Evolutionary conservation across 2,113 vertebrate genomes (phyloP), one percentile per base, ranked within the genome.

Genomic region (Marmota monax): DNA sequence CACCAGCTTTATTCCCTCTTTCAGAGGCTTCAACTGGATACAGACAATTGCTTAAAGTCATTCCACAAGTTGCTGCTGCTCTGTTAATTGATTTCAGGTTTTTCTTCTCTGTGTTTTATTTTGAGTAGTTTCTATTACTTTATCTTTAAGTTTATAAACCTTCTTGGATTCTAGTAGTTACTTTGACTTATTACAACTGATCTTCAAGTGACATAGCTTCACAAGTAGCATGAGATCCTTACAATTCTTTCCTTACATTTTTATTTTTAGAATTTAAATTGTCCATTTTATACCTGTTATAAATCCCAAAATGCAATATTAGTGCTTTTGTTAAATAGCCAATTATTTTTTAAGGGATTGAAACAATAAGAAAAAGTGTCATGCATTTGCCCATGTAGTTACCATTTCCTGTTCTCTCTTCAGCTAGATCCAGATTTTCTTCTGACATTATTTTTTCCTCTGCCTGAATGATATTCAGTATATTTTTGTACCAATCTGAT

Each of bases 311-410:
- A 39, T 37, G 77, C 18, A 25, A 72, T 79, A 32, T 73, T 65
- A 94, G 20, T 88, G 48, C n/a, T 84, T 88, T 73, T 73, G 11
- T 92, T 92, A 92, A 96, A n/a, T 25, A n/a, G 4, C 78, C 18
- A 7, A 69, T 69, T 67, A 18, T 23, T 78, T 96, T 80, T 69
- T 5, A 65, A 65, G 87, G 13, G 32, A 65, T n/a, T 63, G 61
- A 78, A 88, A 29, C 73, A 80, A 29, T 39, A 58, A 70, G 11
- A 70, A 69, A 78, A 65, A 69, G 63, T n/a, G 51, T 48, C 37
- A 45, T 27, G 22, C 69, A 77, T 63, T 69, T 70, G 61, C 14
- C 34, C 67, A 39, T 29, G 39, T 86, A 29, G n/a, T 39, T 8
- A 63, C 5, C 82, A 67, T 34, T 84, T 84, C 29, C 39, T 67